These are phyloP conservation scores for Leucoptera coffeella DNA, from an alignment of 2,888 invertebrate species.

Conservation along the genomic window DNA sequence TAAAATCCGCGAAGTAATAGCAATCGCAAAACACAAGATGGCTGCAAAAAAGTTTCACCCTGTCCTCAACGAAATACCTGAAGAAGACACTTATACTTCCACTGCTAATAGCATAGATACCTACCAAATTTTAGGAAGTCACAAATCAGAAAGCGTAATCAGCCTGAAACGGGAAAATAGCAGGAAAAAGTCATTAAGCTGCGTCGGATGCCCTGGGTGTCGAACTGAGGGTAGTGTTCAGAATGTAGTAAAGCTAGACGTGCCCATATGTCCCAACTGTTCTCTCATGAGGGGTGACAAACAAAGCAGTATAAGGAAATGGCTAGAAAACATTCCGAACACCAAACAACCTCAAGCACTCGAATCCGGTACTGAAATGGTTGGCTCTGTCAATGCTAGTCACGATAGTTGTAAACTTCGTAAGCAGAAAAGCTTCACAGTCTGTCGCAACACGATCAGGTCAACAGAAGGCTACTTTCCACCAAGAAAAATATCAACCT, in stretches of 20 bases:
- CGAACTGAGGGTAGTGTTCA: conserved; percentile 20
- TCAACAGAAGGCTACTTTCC: not conserved
- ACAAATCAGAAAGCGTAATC: conserved; percentile 46
- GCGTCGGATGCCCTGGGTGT: conserved; percentile 66
- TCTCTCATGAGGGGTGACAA: conserved; percentile 58
- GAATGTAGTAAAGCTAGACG: conserved; percentile 34
- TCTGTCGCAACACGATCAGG: conserved; percentile 9
- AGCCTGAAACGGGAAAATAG: conserved; percentile 59
- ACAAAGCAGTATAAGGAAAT: conserved; percentile 66
- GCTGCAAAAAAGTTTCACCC: conserved; percentile 74
- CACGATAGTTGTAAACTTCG: conserved; percentile 19
- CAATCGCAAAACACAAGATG: conserved; percentile 86
- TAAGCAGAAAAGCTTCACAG: conserved; percentile 33
- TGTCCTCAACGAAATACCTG: conserved; percentile 72
- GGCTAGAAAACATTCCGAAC: conserved; percentile 66
- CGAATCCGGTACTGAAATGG: conserved; percentile 16
- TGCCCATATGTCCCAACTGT: conserved; percentile 48
- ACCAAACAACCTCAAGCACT: conserved; percentile 19
- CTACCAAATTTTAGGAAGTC: conserved; percentile 39
- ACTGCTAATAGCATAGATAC: conserved; percentile 43
- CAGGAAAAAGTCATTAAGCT: conserved; percentile 41
- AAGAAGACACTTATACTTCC: conserved; percentile 59
- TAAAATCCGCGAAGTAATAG: conserved; percentile 85
- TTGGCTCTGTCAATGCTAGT: conserved; percentile 15
- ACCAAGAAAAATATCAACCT: conserved; percentile 14